phyloP scores from a whole-genome alignment of 1,140 invertebrate species.

The Mylabris phalerata region DNA sequence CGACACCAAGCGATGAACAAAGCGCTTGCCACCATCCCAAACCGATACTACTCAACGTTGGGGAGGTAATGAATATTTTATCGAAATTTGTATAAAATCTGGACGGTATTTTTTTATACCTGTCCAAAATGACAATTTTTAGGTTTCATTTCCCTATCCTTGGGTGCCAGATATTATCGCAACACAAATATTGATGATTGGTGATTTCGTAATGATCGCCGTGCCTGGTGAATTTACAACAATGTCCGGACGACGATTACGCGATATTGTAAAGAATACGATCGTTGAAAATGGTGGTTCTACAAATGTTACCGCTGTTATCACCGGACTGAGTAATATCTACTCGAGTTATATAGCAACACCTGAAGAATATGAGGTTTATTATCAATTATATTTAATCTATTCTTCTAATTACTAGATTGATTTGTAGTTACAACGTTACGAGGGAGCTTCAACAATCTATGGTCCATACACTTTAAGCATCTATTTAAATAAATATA shows the following conservation, averaged over 20 bases:
- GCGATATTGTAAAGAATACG: slow-evolving; percentile 54
- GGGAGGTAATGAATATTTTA: slow-evolving; percentile 53
- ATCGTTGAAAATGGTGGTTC: slow-evolving; percentile 45
- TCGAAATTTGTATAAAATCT: too few relatives aligned
- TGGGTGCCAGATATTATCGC: slow-evolving; percentile 88
- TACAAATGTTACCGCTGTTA: slow-evolving; percentile 47
- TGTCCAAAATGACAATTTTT: slow-evolving; percentile 15
- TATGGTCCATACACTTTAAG: too few relatives aligned
- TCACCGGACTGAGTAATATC: slow-evolving; percentile 81
- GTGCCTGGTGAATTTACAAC: slow-evolving; percentile 93
- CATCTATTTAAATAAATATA: too few relatives aligned
- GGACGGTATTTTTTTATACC: too few relatives aligned
- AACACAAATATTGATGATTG: slow-evolving; percentile 69
- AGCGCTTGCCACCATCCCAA: slow-evolving; percentile 70
- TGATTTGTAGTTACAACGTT: too few relatives aligned
- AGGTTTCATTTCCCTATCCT: slow-evolving; percentile 78
- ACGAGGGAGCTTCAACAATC: too few relatives aligned
- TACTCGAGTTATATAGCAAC: slow-evolving; percentile 88
- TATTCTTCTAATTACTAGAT: too few relatives aligned
- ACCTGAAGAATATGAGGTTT: slow-evolving; percentile 84
- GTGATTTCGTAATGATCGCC: slow-evolving; percentile 67
- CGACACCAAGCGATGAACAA: slow-evolving; percentile 59
- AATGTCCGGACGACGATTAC: slow-evolving; percentile 81
- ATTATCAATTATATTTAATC: too few relatives aligned
- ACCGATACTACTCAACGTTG: slow-evolving; percentile 82